phyloP scores from a whole-genome alignment of 1,140 invertebrate species.

The Ceratoteleas bidentatus region DNA sequence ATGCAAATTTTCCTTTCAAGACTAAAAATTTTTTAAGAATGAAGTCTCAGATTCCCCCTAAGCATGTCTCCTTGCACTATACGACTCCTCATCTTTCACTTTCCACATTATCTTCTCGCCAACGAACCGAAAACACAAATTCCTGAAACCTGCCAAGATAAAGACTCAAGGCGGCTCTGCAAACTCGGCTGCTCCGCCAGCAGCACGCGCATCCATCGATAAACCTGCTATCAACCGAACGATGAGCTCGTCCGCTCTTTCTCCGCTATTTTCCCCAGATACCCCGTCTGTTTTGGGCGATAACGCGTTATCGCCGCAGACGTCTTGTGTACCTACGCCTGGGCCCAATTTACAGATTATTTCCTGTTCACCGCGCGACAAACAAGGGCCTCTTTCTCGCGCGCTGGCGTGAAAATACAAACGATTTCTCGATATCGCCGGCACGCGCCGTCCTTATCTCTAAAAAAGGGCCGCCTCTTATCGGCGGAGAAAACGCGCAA shows the following conservation, averaged over 20 bases:
- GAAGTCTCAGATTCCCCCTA: neutral
- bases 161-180: neutral
- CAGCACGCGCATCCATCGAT: slow-evolving; percentile 7
- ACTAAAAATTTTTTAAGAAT: too few relatives aligned
- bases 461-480: slow-evolving; percentile 23
- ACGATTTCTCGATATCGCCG: slow-evolving; percentile 54
- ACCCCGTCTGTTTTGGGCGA: slow-evolving; percentile 24
- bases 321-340: slow-evolving; percentile 50
- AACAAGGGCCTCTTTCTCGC: slow-evolving; percentile 52
- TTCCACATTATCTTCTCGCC: neutral
- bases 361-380: slow-evolving; percentile 58
- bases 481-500: slow-evolving; percentile 31
- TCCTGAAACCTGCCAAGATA: neutral
- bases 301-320: slow-evolving; percentile 44
- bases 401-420: slow-evolving; percentile 48
- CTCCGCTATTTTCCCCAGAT: slow-evolving; percentile 24
- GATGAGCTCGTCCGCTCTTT: slow-evolving; percentile 19
- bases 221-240: slow-evolving; percentile 30
- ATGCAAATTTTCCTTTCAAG: too few relatives aligned
- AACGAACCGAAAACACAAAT: neutral
- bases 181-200: too few relatives aligned
- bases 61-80: neutral
- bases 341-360: slow-evolving; percentile 61
- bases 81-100: neutral
- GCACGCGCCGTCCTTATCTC: slow-evolving; percentile 52